These are phyloP conservation scores for Lissocephala sabroskyi DNA, from an alignment of 2,888 invertebrate species.

Conservation along the genomic window DNA sequence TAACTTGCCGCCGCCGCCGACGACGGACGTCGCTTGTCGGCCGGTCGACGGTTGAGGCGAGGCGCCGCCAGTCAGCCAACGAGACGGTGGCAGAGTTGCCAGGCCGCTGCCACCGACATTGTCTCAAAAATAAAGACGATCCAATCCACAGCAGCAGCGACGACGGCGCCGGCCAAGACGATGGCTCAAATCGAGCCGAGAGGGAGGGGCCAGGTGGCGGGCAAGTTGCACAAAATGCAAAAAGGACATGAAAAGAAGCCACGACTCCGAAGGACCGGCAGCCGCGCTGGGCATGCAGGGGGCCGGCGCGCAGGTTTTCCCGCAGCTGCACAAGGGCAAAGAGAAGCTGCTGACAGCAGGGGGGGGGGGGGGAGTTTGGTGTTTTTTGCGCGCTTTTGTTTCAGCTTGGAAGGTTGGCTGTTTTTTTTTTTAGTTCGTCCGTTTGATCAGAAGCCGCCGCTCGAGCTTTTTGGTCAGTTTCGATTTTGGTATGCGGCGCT, in stretches of 20 bases:
- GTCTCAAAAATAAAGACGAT: conserved; percentile 53
- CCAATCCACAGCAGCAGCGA: conserved; percentile 46
- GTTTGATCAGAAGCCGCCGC: conserved; percentile 56
- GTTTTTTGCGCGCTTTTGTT: conserved; percentile 51
- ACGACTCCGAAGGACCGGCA: conserved; percentile 57
- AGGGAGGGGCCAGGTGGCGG: conserved; percentile 17
- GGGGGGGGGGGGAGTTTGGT: no score
- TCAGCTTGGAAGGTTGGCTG: conserved; percentile 21
- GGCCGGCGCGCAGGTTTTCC: no score
- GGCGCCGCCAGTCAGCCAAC: conserved; percentile 15
- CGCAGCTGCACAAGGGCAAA: no score
- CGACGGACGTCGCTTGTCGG: no score
- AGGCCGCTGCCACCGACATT: conserved; percentile 16
- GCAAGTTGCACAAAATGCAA: conserved; percentile 60
- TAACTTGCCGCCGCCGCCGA: no score
- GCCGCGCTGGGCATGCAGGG: no score
- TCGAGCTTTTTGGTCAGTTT: conserved; percentile 25
- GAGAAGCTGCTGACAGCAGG: no score
- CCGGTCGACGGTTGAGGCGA: conserved; percentile 31
- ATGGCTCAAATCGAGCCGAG: no score
- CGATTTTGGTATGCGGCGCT: not conserved
- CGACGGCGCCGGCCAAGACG: no score
- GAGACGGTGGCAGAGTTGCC: not conserved
- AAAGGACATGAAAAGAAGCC: conserved; percentile 60
- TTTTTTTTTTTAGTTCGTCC: conserved; percentile 13